A percentile compares a stretch with the other conserved stretches of the same genome.
phyloP scores from a whole-genome alignment of 2,797 vertebrate species.

The Halcyon badia region DNA sequence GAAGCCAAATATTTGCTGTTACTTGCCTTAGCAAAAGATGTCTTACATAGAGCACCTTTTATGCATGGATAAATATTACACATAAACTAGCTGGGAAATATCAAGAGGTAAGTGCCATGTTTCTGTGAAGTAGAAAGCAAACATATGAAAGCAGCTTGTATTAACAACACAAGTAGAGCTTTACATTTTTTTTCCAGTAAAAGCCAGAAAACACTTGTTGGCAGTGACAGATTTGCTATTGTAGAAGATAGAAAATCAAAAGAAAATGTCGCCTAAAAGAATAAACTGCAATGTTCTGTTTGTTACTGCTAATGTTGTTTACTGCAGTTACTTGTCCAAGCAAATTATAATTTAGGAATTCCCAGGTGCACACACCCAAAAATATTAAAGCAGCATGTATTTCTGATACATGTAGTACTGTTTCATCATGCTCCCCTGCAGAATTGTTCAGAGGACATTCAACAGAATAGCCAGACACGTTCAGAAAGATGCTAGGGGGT shows the following conservation, averaged over 20 bases:
- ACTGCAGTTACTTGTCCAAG: background rate
- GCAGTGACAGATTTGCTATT: background rate
- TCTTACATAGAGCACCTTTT: background rate
- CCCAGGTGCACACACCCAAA: background rate
- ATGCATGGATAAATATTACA: background rate
- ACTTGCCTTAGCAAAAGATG: background rate
- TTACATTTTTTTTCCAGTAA: background rate
- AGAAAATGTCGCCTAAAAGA: background rate
- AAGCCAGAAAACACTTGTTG: background rate
- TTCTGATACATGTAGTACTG: background rate
- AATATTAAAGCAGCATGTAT: background rate
- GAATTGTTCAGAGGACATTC: background rate
- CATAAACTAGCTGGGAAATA: background rate
- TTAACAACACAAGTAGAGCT: background rate
- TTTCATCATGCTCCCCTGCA: background rate
- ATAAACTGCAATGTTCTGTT: background rate
- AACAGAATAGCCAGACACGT: background rate
- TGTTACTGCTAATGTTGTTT: background rate
- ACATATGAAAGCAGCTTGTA: background rate
- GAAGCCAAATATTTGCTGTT: background rate
- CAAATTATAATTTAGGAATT: constrained; percentile 12
- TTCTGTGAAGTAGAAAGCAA: background rate
- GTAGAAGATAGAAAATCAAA: background rate
- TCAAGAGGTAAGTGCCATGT: background rate
- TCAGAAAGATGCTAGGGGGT: background rate